A percentile compares a stretch with the other conserved stretches of the same genome.
Conservation (phyloP, 2,113 vertebrate species). For the Oreochromis aureus region DNA sequence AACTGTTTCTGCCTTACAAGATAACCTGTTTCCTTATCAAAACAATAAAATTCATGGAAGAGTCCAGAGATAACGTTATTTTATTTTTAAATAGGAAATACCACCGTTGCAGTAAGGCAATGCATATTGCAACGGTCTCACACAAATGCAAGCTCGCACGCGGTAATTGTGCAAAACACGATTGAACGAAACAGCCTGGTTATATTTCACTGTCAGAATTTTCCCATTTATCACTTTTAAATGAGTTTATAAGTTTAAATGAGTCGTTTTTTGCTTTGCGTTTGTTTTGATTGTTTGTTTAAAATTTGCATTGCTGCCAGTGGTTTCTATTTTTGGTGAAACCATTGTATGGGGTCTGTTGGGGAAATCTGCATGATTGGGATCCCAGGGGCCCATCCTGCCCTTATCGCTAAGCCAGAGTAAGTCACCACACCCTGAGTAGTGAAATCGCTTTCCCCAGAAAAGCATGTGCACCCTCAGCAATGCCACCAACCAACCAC, state of each 20-base stretch:
- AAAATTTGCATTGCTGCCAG: background rate
- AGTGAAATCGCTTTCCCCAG: slow-evolving; percentile 44
- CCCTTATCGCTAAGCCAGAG: slow-evolving; percentile 55
- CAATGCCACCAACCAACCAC: slow-evolving; percentile 8
- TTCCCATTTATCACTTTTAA: background rate
- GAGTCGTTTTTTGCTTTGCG: background rate
- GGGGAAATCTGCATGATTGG: slow-evolving; percentile 41
- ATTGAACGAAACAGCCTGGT: background rate
- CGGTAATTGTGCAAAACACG: background rate
- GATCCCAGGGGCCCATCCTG: slow-evolving; percentile 30
- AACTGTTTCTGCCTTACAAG: background rate
- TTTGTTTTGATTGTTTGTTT: background rate
- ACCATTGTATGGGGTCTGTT: background rate
- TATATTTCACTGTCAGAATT: background rate
- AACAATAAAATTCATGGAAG: background rate
- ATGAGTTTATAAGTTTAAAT: background rate
- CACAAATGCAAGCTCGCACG: background rate
- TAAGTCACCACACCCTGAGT: slow-evolving; percentile 55
- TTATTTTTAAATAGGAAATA: background rate
- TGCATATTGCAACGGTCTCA: background rate
- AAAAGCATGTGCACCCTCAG: slow-evolving; percentile 51
- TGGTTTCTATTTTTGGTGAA: slow-evolving; percentile 32
- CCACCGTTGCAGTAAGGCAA: background rate
- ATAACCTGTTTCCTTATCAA: background rate
- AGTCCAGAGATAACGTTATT: background rate